phyloP scores from a whole-genome alignment of 2,888 invertebrate genomes.

The Germaria angustata region DNA sequence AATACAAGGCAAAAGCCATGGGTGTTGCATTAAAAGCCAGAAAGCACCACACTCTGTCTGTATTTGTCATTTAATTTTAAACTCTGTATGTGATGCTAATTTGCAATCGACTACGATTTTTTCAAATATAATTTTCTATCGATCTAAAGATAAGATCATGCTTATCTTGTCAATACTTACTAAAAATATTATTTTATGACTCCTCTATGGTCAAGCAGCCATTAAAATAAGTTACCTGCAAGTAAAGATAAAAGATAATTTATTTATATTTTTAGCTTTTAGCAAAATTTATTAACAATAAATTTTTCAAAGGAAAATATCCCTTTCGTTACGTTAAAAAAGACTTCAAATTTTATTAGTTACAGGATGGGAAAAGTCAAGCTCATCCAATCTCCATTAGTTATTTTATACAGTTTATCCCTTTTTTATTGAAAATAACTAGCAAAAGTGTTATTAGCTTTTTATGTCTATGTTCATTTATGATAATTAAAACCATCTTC shows the following conservation, averaged over 20 bases:
- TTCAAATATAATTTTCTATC: background rate
- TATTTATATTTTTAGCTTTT: background rate
- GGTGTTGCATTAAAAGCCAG: no score
- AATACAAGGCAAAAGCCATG: no score
- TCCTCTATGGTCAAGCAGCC: conserved; percentile 12
- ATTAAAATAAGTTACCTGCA: conserved; percentile 21
- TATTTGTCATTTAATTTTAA: conserved; percentile 27
- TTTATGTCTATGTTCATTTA: background rate
- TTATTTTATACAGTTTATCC: background rate
- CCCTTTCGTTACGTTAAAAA: no score
- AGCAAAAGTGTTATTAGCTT: background rate
- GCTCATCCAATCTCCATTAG: background rate
- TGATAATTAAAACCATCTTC: background rate
- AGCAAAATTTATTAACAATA: conserved; percentile 39
- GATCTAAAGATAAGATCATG: no score
- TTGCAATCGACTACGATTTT: background rate
- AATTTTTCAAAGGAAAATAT: conserved; percentile 16
- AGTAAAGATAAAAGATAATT: conserved; percentile 13
- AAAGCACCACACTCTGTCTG: no score
- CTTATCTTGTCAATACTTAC: conserved; percentile 4
- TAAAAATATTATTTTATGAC: background rate
- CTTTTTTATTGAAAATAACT: background rate
- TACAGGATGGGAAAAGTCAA: background rate
- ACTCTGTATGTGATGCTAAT: background rate
- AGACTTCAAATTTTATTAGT: background rate